Evolutionary conservation across 1,140 invertebrate species (phyloP).

Genomic region (Drosophila lowei): DNA sequence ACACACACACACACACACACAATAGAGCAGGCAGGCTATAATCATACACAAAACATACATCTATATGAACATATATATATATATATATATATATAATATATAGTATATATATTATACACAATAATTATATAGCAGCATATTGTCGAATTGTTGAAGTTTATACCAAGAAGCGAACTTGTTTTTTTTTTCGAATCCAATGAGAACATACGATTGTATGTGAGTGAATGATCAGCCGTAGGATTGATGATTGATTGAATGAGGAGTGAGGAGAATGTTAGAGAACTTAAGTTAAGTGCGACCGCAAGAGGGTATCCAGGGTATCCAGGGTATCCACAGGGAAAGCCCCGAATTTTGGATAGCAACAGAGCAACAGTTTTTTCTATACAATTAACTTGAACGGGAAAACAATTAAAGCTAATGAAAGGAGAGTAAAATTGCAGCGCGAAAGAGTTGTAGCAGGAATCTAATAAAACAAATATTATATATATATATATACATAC

Average conservation of each 20-base stretch:
- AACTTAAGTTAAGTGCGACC: background rate
- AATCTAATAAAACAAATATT: constrained; percentile 59
- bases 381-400: constrained; percentile 57
- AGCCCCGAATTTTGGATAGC: constrained; percentile 16
- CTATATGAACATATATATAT: constrained; percentile 40
- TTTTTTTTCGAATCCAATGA: constrained; percentile 46
- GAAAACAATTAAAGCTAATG: constrained; percentile 26
- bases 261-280: constrained; percentile 8
- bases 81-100: constrained; percentile 24
- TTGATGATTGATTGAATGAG: too few relatives aligned
- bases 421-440: constrained; percentile 50
- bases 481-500: constrained; percentile 53
- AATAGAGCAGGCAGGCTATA: constrained; percentile 56
- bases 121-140: constrained; percentile 60
- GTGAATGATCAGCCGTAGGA: too few relatives aligned
- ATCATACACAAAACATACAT: constrained; percentile 45
- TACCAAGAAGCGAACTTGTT: constrained; percentile 70
- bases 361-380: constrained; percentile 49
- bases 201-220: background rate
- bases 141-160: constrained; percentile 76
- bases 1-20: constrained; percentile 40
- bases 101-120: constrained; percentile 24
- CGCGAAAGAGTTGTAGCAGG: constrained; percentile 67
- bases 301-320: constrained; percentile 9
- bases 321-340: constrained; percentile 17